A percentile compares a stretch with the other conserved stretches of the same genome.
Conservation (phyloP, 2,888 invertebrate genomes). For the Hetaerina titia region DNA sequence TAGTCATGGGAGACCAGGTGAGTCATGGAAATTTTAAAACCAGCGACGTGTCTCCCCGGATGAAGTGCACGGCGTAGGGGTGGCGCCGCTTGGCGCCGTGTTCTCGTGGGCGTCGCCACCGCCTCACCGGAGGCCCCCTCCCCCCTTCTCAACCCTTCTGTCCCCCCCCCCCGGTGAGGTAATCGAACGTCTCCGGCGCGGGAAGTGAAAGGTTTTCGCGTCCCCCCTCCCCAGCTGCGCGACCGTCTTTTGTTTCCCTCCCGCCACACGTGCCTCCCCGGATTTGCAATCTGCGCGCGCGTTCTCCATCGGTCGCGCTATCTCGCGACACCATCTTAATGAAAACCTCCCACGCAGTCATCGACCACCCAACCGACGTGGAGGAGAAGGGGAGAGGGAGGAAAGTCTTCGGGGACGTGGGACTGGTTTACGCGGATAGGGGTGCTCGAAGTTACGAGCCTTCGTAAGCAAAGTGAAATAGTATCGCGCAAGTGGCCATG, state of each 20-base stretch:
- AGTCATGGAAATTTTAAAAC: too few relatives aligned
- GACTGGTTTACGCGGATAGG: too few relatives aligned
- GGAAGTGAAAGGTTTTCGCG: neutral
- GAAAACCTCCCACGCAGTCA: neutral
- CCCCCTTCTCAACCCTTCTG: neutral
- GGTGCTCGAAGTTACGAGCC: too few relatives aligned
- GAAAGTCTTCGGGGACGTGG: too few relatives aligned
- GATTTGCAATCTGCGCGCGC: neutral
- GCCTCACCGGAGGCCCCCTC: neutral
- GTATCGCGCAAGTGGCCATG: too few relatives aligned
- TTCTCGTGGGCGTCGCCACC: neutral
- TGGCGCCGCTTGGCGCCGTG: too few relatives aligned
- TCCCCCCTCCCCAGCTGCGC: too few relatives aligned
- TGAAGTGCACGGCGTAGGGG: too few relatives aligned
- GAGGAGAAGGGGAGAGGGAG: too few relatives aligned
- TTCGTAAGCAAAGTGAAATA: too few relatives aligned
- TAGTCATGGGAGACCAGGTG: too few relatives aligned
- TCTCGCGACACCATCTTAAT: conserved; percentile 35
- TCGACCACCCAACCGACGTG: neutral
- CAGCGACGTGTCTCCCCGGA: too few relatives aligned
- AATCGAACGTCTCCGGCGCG: neutral
- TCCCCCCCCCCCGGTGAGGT: neutral
- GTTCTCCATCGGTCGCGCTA: neutral
- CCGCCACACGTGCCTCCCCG: neutral
- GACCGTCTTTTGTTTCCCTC: neutral